Base-by-base conservation (phyloP, 1,140 invertebrate genomes). In the Brachionus asplanchnoidis region DNA sequence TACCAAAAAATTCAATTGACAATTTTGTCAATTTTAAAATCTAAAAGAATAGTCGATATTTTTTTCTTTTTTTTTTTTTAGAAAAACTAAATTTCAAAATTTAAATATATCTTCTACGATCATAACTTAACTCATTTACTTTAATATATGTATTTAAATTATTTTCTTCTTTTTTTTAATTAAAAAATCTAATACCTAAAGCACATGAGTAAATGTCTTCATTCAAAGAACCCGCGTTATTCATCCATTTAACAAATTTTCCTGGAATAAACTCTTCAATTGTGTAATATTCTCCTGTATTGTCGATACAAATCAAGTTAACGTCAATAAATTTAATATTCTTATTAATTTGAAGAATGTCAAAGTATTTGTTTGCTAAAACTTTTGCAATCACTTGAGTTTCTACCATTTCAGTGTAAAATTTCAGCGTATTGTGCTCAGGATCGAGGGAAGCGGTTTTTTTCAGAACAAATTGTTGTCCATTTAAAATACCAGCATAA, bases 241-340 rank as follows among this genome's bases (percentile, higher is more conserved):
- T 79, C n/a, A 56, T 79, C 75, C 75, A 79, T 79, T 79, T 79
- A 8, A 53, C n/a, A 53, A 53, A 79, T 56, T 79, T 9, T 28
- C 46, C 46, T 36, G 36, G 3, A 14, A 79, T 17, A 56, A 28
- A 53, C 12, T 53, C 26, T 79, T 79, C 75, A 36, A 79, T 17
- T 36, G 46, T 28, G 36, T 28, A 79, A 36, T 56, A 56, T 56
- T 79, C 36, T 11, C 70, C 70, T 44, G 70, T 75, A 1, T 75
- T 20, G 1, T 23, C 42, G 12, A 75, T 17, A 6, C 20, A n/a
- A 56, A 79, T 32, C 3, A 56, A 17, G 36, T 17, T n/a, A 56
- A 53, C 50, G 12, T 79, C 75, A n/a, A 53, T 2, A n/a, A 44
- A 79, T n/a, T 20, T 56, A 60, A 79, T 26, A 44, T 75, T 75